A percentile compares a stretch with the other conserved stretches of the same genome.
Evolutionary conservation across 2,797 vertebrate genomes (phyloP).

Genomic region (Mormyrops attenuatus): DNA sequence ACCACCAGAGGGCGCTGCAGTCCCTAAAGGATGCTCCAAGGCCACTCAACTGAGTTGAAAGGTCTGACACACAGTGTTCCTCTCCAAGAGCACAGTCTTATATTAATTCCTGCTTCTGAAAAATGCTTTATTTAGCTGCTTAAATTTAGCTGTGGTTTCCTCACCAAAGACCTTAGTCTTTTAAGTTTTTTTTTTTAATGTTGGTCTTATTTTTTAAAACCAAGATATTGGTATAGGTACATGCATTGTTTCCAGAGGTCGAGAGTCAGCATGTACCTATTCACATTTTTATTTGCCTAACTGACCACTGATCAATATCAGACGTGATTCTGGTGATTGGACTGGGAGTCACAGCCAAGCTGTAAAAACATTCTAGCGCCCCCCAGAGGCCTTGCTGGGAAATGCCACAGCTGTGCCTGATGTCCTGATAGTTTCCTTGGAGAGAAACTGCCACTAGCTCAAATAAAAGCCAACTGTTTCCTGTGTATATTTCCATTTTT

Average conservation of each 20-base stretch:
- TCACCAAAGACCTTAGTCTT: not conserved
- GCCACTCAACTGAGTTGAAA: not conserved
- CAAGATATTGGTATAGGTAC: not conserved
- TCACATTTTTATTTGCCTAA: not conserved
- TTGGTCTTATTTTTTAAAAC: not conserved
- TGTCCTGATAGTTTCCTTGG: not conserved
- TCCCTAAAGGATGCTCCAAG: constrained; percentile 29
- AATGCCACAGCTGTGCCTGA: not conserved
- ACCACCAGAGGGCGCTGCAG: constrained; percentile 57
- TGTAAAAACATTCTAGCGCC: not conserved
- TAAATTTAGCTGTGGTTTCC: not conserved
- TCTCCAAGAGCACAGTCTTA: not conserved
- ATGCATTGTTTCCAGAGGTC: not conserved
- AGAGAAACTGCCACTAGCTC: not conserved
- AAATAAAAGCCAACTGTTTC: not conserved
- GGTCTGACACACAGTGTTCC: not conserved
- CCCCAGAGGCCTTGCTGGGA: not conserved
- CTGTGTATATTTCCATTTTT: not conserved
- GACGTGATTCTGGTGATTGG: not conserved
- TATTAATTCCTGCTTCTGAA: not conserved
- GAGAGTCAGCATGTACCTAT: not conserved
- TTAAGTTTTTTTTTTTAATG: not conserved
- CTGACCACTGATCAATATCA: not conserved
- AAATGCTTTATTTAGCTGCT: not conserved
- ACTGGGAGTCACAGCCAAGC: not conserved